Evolutionary conservation across 2,888 invertebrate genomes (phyloP), one percentile per base, ranked within the genome.

Genomic region (Daptonema setosum): DNA sequence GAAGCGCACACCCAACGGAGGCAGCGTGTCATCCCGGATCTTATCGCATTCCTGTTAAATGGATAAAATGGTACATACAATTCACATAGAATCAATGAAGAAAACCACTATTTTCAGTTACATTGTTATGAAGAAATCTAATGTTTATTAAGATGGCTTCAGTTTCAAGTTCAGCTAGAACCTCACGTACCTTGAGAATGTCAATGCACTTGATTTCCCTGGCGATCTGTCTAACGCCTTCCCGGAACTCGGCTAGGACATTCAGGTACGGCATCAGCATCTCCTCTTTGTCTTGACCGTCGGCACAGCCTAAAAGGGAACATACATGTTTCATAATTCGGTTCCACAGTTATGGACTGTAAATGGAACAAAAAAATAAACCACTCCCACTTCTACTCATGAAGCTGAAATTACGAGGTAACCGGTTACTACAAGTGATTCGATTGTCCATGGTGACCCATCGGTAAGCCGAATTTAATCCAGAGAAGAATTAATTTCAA

Each of bases 1-100:
- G 11, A 97, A 76, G 2, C 93, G 78, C 2, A 97, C 88, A 20
- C 97, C 95, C 26, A 93, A 77, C 63, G 82, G 82, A 0, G 95
- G 93, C 63, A 97, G 75, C 54, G 83, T 77, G 54, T 80, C 79
- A 74, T 97, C 93, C 1, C 97, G 76, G 45, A 97, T 75, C 56
- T 74, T 74, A 73, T 97, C 97, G 74, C 95, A 97, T 58, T 86
- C 79, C 65, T 80, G 75, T 55, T 95, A 75, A 66, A n/a, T n/a
- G n/a, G n/a, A 91, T 83, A 28, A 77, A 79, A 1, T 70, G 72
- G 0, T n/a, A 82, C n/a, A n/a, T n/a, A n/a, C n/a, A n/a, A n/a
- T n/a, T n/a, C n/a, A n/a, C n/a, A n/a, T n/a, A n/a, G n/a, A n/a
- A n/a, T n/a, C n/a, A n/a, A n/a, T n/a, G n/a, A n/a, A n/a, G n/a